These are phyloP conservation scores for Sitta europaea DNA, from an alignment of 2,113 vertebrate species.

Conservation along the genomic window DNA sequence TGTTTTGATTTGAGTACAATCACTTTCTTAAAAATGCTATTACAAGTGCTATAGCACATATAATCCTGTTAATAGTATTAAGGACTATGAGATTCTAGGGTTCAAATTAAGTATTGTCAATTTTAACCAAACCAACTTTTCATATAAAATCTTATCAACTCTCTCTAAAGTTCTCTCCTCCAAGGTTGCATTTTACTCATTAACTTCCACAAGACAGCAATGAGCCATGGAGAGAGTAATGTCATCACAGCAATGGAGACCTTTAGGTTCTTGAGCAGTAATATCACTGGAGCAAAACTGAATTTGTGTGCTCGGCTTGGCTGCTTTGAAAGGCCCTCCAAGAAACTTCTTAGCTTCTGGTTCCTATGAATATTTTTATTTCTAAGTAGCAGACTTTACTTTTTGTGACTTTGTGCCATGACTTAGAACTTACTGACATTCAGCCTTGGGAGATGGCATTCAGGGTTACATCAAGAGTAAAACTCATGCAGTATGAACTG, in stretches of 20 bases:
- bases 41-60: neutral
- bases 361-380: neutral
- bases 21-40: neutral
- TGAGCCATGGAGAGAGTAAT: neutral
- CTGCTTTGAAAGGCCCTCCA: neutral
- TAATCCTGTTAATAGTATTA: neutral
- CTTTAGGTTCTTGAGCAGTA: neutral
- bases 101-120: neutral
- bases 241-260: neutral
- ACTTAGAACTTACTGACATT: neutral
- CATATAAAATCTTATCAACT: neutral
- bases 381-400: neutral
- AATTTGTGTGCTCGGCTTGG: neutral
- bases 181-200: neutral
- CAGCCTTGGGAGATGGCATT: neutral
- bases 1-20: neutral
- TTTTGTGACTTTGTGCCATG: neutral
- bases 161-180: accelerated
- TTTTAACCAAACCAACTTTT: neutral
- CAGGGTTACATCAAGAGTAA: neutral
- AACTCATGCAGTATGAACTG: neutral
- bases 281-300: neutral
- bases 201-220: neutral
- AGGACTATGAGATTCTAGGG: neutral
- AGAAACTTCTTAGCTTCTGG: neutral